These are phyloP conservation scores for Hylaea fasciaria DNA, from an alignment of 2,888 invertebrate species.

Conservation along the genomic window DNA sequence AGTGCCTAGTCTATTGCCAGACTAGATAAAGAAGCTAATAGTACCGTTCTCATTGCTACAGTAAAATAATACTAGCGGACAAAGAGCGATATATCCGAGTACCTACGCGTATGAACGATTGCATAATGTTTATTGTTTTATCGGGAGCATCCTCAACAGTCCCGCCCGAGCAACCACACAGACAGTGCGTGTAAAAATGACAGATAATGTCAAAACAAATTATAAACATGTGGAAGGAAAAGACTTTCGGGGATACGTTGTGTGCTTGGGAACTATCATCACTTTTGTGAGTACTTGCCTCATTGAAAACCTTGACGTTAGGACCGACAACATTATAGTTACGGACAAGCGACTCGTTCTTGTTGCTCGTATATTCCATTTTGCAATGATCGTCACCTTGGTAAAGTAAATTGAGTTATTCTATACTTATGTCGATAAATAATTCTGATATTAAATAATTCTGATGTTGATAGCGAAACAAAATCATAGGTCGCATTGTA, in stretches of 20 bases:
- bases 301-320: not conserved
- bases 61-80: constrained; percentile 16
- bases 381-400: too few relatives aligned
- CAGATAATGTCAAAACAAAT: constrained; percentile 42
- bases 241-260: constrained; percentile 86
- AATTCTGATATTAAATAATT: too few relatives aligned
- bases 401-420: too few relatives aligned
- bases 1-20: not conserved
- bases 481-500: too few relatives aligned
- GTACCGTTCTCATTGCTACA: constrained; percentile 11
- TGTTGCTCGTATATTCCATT: too few relatives aligned
- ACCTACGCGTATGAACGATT: constrained; percentile 10
- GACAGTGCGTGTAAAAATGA: constrained; percentile 43
- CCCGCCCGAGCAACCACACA: constrained; percentile 18
- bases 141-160: constrained; percentile 41
- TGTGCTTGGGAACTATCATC: constrained; percentile 86
- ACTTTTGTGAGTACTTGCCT: constrained; percentile 84
- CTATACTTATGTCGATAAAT: too few relatives aligned
- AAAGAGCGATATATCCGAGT: constrained; percentile 33
- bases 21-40: constrained; percentile 7
- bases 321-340: not conserved
- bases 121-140: constrained; percentile 36
- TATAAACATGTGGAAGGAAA: constrained; percentile 39
- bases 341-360: too few relatives aligned
- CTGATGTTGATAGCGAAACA: too few relatives aligned